These are phyloP conservation scores for Platysternon megacephalum DNA, from an alignment of 2,113 vertebrate species.

Conservation along the genomic window DNA sequence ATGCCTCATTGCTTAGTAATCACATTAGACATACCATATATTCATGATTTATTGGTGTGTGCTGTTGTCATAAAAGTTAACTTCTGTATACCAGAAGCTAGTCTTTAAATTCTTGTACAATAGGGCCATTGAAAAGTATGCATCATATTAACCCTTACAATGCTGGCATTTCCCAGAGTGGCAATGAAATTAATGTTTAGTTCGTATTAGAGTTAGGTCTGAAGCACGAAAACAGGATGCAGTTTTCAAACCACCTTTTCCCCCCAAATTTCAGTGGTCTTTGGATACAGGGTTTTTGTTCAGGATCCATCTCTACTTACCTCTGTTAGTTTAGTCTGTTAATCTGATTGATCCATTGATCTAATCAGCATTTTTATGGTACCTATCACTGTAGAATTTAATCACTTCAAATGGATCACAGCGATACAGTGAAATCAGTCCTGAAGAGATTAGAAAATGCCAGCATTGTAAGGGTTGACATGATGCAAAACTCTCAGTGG, in stretches of 20 bases:
- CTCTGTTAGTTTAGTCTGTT: background rate
- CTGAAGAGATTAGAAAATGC: too few relatives aligned
- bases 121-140: slow-evolving; percentile 23
- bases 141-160: slow-evolving; percentile 51
- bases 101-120: slow-evolving; percentile 51
- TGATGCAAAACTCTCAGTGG: too few relatives aligned
- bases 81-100: slow-evolving; percentile 15
- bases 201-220: too few relatives aligned
- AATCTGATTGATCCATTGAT: background rate
- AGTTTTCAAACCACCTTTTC: background rate
- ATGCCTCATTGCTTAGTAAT: background rate
- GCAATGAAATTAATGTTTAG: too few relatives aligned
- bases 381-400: background rate
- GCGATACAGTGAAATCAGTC: background rate
- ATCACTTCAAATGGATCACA: background rate
- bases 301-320: background rate
- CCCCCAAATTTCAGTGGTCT: background rate
- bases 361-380: background rate
- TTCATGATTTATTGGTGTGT: background rate
- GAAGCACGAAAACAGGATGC: too few relatives aligned
- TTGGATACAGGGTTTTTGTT: background rate
- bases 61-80: background rate
- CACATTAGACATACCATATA: background rate
- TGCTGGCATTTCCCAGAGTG: too few relatives aligned
- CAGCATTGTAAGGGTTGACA: too few relatives aligned